phyloP scores from a whole-genome alignment of 2,888 invertebrate genomes.

The Anarsia innoxiella region DNA sequence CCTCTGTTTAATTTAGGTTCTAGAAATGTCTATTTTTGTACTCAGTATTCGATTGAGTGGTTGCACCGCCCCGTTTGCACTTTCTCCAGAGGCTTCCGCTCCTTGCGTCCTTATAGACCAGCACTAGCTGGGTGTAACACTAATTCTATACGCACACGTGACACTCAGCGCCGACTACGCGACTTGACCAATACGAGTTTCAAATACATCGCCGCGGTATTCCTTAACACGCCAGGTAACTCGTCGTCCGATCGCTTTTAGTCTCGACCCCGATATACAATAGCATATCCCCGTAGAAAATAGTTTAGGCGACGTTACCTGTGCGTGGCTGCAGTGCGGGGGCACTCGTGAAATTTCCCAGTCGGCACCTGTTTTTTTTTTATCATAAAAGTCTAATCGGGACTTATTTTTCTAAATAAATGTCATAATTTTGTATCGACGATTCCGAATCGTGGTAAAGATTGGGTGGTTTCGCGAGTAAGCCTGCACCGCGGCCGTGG shows the following conservation, averaged over 20 bases:
- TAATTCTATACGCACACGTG: slow-evolving; percentile 13
- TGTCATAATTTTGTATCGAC: too few species aligned
- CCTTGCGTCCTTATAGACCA: slow-evolving; percentile 23
- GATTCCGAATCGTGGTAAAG: too few species aligned
- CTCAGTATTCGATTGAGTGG: slow-evolving; percentile 19
- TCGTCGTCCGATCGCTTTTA: slow-evolving; percentile 7
- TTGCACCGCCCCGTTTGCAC: slow-evolving; percentile 14
- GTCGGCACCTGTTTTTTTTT: too few species aligned
- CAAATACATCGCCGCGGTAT: neutral
- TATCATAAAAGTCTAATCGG: too few species aligned
- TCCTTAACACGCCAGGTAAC: slow-evolving; percentile 5
- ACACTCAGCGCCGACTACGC: slow-evolving; percentile 13
- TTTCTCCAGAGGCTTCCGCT: slow-evolving; percentile 28
- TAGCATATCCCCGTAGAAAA: slow-evolving; percentile 3
- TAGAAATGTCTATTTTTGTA: slow-evolving; percentile 36
- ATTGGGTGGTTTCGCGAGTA: neutral
- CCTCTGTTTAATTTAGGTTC: slow-evolving; percentile 26
- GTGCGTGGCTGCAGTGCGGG: neutral
- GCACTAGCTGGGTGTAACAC: slow-evolving; percentile 11
- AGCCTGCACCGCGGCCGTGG: neutral
- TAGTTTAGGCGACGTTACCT: neutral
- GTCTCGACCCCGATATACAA: slow-evolving; percentile 1
- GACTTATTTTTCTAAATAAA: too few species aligned
- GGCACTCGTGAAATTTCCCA: too few species aligned
- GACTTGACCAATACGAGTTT: neutral